phyloP scores from a whole-genome alignment of 2,888 invertebrate genomes.

The Listrodromus nycthemerus region DNA sequence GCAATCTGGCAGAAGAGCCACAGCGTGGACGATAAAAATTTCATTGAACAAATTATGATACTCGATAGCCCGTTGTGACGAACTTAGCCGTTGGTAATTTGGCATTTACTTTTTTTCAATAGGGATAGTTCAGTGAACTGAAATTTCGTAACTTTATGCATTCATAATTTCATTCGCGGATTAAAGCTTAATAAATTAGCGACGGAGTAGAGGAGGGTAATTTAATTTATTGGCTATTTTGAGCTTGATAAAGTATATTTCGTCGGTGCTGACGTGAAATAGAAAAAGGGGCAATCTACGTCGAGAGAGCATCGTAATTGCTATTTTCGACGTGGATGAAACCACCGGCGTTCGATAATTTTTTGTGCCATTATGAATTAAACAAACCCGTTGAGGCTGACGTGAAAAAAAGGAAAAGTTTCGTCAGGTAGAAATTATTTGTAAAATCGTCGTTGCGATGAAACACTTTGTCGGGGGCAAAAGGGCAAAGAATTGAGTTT shows the following conservation, averaged over 20 bases:
- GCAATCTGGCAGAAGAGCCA: constrained; percentile 2
- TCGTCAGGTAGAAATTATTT: neutral
- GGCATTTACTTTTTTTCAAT: neutral
- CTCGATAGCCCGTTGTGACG: neutral
- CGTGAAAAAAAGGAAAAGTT: neutral
- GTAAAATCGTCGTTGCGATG: neutral
- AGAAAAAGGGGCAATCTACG: neutral
- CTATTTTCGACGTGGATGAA: neutral
- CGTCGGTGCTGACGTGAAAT: neutral
- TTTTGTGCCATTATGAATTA: neutral
- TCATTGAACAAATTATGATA: constrained; percentile 10
- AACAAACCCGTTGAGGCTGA: neutral
- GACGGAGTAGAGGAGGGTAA: neutral
- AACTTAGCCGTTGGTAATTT: neutral
- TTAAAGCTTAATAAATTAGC: constrained; percentile 3
- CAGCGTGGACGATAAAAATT: constrained; percentile 7
- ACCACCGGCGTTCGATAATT: neutral
- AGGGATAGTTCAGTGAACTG: neutral
- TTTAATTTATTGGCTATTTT: neutral
- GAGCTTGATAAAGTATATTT: neutral
- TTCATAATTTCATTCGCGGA: neutral
- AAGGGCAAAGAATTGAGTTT: neutral
- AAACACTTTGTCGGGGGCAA: neutral
- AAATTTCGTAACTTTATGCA: neutral
- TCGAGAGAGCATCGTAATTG: neutral